Percentiles rank a stretch among this genome's conserved stretches.
phyloP scores from a whole-genome alignment of 2,888 invertebrate species.

The Mesorhabditis spiculigera region DNA sequence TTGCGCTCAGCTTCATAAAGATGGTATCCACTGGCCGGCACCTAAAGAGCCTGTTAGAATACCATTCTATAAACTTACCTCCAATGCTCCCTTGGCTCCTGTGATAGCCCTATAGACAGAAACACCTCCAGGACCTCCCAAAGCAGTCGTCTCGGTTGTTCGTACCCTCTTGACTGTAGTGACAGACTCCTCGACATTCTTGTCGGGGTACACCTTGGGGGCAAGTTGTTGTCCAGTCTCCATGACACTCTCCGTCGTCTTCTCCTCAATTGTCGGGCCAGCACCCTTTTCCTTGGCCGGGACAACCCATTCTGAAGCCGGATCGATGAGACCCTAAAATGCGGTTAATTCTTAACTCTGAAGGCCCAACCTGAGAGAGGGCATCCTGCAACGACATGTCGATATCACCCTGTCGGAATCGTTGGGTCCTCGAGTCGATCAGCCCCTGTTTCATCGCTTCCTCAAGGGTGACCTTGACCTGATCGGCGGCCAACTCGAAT shows the following conservation, averaged over 20 bases:
- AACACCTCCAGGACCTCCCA: conserved; percentile 51
- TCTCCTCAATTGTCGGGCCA: conserved; percentile 59
- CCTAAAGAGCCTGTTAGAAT: conserved; percentile 14
- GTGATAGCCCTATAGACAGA: conserved; percentile 57
- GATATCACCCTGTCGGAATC: conserved; percentile 64
- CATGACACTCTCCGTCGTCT: conserved; percentile 54
- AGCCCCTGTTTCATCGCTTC: conserved; percentile 76
- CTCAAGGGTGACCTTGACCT: conserved; percentile 71
- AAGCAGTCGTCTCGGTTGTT: conserved; percentile 56
- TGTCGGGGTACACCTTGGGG: conserved; percentile 49
- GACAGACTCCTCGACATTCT: conserved; percentile 55
- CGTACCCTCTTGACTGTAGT: conserved; percentile 57
- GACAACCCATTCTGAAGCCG: conserved; percentile 58
- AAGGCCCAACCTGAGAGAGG: conserved; percentile 32
- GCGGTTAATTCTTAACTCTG: not conserved
- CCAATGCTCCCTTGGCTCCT: conserved; percentile 63
- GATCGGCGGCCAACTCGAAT: conserved; percentile 42
- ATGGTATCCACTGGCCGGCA: conserved; percentile 80
- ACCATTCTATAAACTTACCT: conserved; percentile 56
- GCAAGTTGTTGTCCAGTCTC: conserved; percentile 58
- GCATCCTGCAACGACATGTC: conserved; percentile 63
- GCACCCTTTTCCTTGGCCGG: conserved; percentile 45
- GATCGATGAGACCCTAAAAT: conserved; percentile 54
- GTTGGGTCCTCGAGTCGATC: conserved; percentile 67
- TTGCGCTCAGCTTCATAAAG: conserved; percentile 79